Conservation (phyloP, 2,888 invertebrate species). For the Chelonus formosanus region DNA sequence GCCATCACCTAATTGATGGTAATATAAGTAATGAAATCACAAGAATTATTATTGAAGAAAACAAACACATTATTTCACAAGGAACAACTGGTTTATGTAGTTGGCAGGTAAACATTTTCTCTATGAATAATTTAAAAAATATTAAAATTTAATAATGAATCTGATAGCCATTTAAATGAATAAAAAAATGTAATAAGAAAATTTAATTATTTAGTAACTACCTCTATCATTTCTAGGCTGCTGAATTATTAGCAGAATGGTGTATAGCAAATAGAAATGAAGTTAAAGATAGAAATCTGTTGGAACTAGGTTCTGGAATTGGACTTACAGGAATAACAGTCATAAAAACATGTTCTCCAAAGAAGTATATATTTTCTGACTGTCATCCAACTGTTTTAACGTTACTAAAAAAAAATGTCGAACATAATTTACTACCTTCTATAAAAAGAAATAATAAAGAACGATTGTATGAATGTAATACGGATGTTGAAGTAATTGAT, state of each 20-base stretch:
- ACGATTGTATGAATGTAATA: constrained; percentile 33
- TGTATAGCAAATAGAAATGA: constrained; percentile 68
- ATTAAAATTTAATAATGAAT: too few species aligned
- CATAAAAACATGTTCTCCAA: constrained; percentile 68
- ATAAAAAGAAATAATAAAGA: constrained; percentile 22
- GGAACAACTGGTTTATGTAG: constrained; percentile 83
- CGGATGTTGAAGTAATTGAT: constrained; percentile 56
- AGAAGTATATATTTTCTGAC: constrained; percentile 73
- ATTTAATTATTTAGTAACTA: too few species aligned
- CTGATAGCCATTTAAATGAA: too few species aligned
- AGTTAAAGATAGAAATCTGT: constrained; percentile 69
- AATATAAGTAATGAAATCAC: constrained; percentile 30
- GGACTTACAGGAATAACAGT: constrained; percentile 77
- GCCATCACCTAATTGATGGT: constrained; percentile 64
- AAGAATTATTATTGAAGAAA: constrained; percentile 74
- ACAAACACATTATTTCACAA: constrained; percentile 75
- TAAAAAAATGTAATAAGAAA: too few species aligned
- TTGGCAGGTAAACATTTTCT: constrained; percentile 72
- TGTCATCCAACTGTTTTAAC: constrained; percentile 75
- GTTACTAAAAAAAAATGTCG: constrained; percentile 72
- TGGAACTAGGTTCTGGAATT: constrained; percentile 82
- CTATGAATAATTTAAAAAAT: too few species aligned
- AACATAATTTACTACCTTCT: constrained; percentile 67
- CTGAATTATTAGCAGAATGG: constrained; percentile 77
- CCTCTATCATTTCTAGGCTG: constrained; percentile 68